Evolutionary conservation across 2,113 vertebrate species (phyloP).

Genomic region (Fulmarus glacialis): DNA sequence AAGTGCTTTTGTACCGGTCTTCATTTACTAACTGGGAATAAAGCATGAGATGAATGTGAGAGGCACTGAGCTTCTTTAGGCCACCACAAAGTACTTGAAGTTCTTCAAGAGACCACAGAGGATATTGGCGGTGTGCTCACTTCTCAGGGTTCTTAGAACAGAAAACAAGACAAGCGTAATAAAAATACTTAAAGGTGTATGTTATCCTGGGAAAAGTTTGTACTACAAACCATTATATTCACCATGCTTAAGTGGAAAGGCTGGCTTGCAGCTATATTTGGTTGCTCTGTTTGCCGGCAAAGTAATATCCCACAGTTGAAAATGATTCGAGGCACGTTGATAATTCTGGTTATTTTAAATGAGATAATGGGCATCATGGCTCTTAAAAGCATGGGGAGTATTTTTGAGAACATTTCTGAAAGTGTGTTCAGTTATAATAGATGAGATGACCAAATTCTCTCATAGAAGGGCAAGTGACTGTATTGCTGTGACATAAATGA

Average conservation of each 20-base stretch:
- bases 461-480: neutral
- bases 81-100: neutral
- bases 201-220: neutral
- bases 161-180: neutral
- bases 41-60: neutral
- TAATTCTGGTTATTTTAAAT: neutral
- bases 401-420: neutral
- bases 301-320: neutral
- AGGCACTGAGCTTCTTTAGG: neutral
- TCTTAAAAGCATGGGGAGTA: neutral
- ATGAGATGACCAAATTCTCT: neutral
- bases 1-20: neutral
- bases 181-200: neutral
- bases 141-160: neutral
- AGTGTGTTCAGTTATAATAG: neutral
- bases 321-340: rapidly evolving
- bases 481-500: neutral
- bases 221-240: neutral
- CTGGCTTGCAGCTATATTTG: neutral
- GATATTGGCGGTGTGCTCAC: rapidly evolving
- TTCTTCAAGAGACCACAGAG: neutral
- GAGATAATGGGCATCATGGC: neutral
- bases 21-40: neutral
- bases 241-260: neutral
- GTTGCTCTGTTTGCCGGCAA: neutral